Evolutionary conservation across 2,113 vertebrate species (phyloP).

Genomic region (Nyctereutes procyonoides): DNA sequence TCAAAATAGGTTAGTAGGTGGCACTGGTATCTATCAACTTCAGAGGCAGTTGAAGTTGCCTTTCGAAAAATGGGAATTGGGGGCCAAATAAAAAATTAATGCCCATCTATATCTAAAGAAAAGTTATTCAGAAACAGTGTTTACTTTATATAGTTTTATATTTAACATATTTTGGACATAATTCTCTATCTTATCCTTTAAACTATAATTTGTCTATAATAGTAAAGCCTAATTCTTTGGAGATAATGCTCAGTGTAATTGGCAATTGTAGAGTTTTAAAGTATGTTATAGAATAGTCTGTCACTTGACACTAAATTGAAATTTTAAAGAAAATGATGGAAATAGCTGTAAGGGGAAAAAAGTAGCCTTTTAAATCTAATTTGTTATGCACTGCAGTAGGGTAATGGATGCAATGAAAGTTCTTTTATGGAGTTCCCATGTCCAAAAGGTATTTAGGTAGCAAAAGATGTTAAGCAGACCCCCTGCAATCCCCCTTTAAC

Average conservation of each 20-base stretch:
- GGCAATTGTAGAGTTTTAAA: conserved; percentile 94
- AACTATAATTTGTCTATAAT: conserved; percentile 89
- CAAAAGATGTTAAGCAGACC: conserved; percentile 90
- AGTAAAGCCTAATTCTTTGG: conserved; percentile 93
- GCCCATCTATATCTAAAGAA: conserved; percentile 63
- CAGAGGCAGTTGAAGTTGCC: background rate
- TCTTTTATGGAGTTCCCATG: conserved; percentile 93
- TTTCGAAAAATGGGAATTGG: background rate
- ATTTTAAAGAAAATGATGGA: conserved; percentile 95
- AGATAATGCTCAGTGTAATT: conserved; percentile 94
- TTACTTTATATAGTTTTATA: conserved; percentile 65
- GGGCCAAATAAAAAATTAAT: conserved; percentile 58
- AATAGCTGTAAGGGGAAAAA: conserved; percentile 93
- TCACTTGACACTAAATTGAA: conserved; percentile 97
- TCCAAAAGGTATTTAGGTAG: conserved; percentile 95
- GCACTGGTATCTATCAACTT: background rate
- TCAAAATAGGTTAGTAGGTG: background rate
- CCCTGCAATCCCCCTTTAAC: conserved; percentile 88
- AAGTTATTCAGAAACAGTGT: conserved; percentile 75
- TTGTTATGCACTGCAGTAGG: conserved; percentile 97
- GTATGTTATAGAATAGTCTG: conserved; percentile 92
- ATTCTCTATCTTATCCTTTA: conserved; percentile 85
- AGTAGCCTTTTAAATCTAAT: conserved; percentile 98
- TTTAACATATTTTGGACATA: conserved; percentile 58
- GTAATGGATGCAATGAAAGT: conserved; percentile 94